Percentiles rank a stretch among this genome's conserved stretches.
Conservation (phyloP, 2,797 vertebrate species). For the Xiphorhynchus erythropygius region DNA sequence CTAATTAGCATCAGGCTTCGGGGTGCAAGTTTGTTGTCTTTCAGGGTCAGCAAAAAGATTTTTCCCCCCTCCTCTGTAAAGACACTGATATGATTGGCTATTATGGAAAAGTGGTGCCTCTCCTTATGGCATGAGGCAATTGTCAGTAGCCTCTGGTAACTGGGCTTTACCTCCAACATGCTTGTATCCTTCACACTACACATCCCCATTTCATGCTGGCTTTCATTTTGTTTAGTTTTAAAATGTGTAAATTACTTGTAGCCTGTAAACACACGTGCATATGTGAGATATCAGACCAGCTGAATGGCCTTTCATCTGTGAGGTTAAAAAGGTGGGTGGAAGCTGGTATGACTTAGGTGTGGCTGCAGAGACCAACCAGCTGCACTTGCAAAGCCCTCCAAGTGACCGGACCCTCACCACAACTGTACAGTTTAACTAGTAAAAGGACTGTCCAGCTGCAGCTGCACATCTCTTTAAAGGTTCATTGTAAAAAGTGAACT, state of each 20-base stretch:
- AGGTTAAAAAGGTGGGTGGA: neutral
- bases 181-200: neutral
- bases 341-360: neutral
- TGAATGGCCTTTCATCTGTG: neutral
- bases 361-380: neutral
- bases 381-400: neutral
- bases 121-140: neutral
- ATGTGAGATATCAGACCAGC: neutral
- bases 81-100: neutral
- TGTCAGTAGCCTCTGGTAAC: neutral
- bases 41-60: neutral
- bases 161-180: neutral
- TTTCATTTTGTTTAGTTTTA: neutral
- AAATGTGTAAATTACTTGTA: neutral
- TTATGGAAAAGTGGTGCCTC: neutral
- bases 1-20: neutral
- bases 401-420: too few species aligned
- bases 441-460: neutral
- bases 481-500: neutral
- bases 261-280: neutral
- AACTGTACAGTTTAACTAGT: neutral
- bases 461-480: neutral
- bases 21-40: neutral
- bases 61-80: neutral
- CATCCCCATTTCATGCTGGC: accelerated